Base-by-base conservation (phyloP, 2,888 invertebrate species). In the Heliconius ismenius region DNA sequence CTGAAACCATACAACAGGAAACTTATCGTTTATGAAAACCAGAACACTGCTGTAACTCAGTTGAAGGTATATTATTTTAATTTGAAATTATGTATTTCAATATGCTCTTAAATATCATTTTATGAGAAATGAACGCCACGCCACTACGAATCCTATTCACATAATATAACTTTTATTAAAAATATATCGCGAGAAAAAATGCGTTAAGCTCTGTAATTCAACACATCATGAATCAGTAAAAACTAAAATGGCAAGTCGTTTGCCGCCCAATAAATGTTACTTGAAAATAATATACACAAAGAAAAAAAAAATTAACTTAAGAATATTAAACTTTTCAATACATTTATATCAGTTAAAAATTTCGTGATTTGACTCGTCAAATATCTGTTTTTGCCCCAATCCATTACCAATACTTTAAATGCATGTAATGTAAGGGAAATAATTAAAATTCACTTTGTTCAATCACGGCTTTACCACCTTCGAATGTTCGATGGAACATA, bases 1-100 rank as follows among this genome's bases (percentile, higher is more conserved):
- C 58, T 32, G 58, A 70, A 70, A 58, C 70, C 70, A 24, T 70
- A 62, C 73, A 73, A 73, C 73, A 62, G 73, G 73, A 73, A 73
- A 62, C 43, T 58, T 58, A 73, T 39, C 39, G 62, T 39, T 36
- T 70, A 73, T 39, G 67, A 73, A 62, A 73, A 60, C 24, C 73
- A 62, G 62, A 62, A 62, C 62, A 58, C 54, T 70, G 54, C 70
- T 15, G 36, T 70, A 58, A 54, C n/a, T 58, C 58, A 32, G 32
- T 58, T 32, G 32, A 36, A 24, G 32, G 32, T 70, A 36, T 70
- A 70, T 70, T 32, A 58, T n/a, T 70, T 70, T 24, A 58, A 70
- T 58, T 70, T 70, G 24, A 24, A 39, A 43, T 39, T 13, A 67
- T 24, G 15, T 67, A 24, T 67, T 24, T 65, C 36, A n/a, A 65